Evolutionary conservation across 2,888 invertebrate species (phyloP), one percentile per base, ranked within the genome.

Genomic region (Phrixothrix hirtus): DNA sequence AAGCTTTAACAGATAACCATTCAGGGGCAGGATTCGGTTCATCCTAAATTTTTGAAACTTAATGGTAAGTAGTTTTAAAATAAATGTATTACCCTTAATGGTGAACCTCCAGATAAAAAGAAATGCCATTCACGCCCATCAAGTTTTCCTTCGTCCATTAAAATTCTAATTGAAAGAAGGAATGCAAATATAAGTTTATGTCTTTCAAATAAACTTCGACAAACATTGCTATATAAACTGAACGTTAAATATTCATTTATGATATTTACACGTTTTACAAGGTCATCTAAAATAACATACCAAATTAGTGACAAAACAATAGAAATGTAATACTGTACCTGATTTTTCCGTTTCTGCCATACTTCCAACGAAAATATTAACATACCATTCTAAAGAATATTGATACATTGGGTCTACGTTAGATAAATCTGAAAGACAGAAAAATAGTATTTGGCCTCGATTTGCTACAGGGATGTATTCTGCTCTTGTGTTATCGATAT

Each of bases 381-480:
- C 86, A 71, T 93, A 95, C 95, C 95, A 95, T 67, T 89, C 89
- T 11, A 95, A 79, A 0, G 95, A 95, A 75, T 94, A 95, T 74
- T 95, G 95, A 75, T 95, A 95, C 95, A 95, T 95, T 9, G 92
- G 92, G 74, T 95, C 94, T 15, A 95, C 87, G 65, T 85, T 87
- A 30, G 92, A 87, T 70, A 95, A 79, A 70, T 94, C 93, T 0
- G 87, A 86, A 7, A 94, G 81, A 36, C 92, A 92, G 77, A 95
- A 94, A 77, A 92, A 95, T 32, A 95, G 75, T 56, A 92, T 88
- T 59, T 93, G 89, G 0, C 92, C 91, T 54, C 93, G 85, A 43
- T 87, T 84, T 0, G 95, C 94, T 0, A 95, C 92, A 0, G 92
- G 89, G 39, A 90, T 85, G 72, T 95, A 95, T 5, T 85, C 86